Percentiles rank a stretch among this genome's conserved stretches.
phyloP scores from a whole-genome alignment of 2,113 vertebrate species.

The Galbula dea region DNA sequence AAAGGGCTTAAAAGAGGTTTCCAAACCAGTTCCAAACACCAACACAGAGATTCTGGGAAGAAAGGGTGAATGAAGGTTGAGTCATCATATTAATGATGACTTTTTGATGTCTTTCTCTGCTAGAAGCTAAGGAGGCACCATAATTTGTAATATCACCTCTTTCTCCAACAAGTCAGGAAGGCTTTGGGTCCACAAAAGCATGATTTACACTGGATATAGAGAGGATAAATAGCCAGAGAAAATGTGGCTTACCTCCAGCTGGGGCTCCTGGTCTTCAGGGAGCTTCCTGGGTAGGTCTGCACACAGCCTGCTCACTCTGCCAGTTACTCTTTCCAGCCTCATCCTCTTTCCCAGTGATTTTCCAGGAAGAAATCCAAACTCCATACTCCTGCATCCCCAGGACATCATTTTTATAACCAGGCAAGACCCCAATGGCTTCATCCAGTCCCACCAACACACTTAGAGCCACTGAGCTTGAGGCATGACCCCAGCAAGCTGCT shows the following conservation, averaged over 20 bases:
- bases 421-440: not conserved
- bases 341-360: not conserved
- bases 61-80: not conserved
- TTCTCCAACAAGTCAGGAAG: not conserved
- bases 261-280: not conserved
- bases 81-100: not conserved
- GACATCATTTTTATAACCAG: not conserved
- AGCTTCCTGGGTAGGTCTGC: not conserved
- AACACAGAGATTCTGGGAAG: not conserved
- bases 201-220: not conserved
- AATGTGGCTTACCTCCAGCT: not conserved
- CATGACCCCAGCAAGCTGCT: not conserved
- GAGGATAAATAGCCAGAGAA: not conserved
- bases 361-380: not conserved
- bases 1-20: not conserved
- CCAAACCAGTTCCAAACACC: not conserved
- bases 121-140: fast-evolving
- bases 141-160: not conserved
- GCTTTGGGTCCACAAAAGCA: not conserved
- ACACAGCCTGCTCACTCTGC: not conserved
- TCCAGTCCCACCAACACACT: not conserved
- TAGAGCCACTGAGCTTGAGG: not conserved
- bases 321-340: not conserved
- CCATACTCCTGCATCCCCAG: not conserved
- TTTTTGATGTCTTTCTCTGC: not conserved